A percentile compares a stretch with the other conserved stretches of the same genome.
Evolutionary conservation across 1,140 invertebrate genomes (phyloP).

Genomic region (Meloidogyne floridensis): DNA sequence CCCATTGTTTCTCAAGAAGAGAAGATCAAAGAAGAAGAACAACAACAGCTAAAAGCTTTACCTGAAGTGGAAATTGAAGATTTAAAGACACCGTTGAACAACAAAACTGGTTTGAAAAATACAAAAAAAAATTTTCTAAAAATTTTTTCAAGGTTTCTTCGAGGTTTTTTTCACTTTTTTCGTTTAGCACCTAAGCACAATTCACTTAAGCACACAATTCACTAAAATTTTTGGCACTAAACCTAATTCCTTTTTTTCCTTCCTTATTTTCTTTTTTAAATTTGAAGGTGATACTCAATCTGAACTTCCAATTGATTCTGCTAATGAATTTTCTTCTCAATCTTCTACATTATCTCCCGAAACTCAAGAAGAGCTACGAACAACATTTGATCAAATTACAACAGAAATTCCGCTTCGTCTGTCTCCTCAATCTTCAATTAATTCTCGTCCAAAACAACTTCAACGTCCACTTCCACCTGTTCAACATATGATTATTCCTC

Average conservation of each 20-base stretch:
- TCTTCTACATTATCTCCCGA: not conserved
- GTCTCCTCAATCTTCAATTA: constrained; percentile 1
- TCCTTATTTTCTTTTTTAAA: not conserved
- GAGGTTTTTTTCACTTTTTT: too few species aligned
- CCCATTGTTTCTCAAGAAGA: not conserved
- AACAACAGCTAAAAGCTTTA: not conserved
- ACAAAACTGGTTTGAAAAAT: not conserved
- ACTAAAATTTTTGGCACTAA: not conserved
- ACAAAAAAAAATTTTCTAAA: too few species aligned
- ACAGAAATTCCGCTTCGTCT: not conserved
- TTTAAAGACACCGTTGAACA: not conserved
- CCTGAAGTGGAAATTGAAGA: not conserved
- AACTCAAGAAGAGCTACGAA: not conserved
- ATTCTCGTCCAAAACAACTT: not conserved
- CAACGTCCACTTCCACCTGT: constrained; percentile 12
- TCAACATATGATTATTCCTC: constrained; percentile 11
- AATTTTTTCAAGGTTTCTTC: too few species aligned
- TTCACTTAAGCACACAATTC: not conserved
- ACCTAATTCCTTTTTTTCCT: too few species aligned
- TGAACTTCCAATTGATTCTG: not conserved
- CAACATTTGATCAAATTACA: not conserved
- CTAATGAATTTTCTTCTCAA: not conserved
- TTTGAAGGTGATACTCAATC: not conserved
- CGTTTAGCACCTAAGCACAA: too few species aligned
- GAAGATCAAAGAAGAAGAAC: not conserved